Evolutionary conservation across 1,140 invertebrate species (phyloP).

Genomic region (Venustaconcha ellipsiformis): DNA sequence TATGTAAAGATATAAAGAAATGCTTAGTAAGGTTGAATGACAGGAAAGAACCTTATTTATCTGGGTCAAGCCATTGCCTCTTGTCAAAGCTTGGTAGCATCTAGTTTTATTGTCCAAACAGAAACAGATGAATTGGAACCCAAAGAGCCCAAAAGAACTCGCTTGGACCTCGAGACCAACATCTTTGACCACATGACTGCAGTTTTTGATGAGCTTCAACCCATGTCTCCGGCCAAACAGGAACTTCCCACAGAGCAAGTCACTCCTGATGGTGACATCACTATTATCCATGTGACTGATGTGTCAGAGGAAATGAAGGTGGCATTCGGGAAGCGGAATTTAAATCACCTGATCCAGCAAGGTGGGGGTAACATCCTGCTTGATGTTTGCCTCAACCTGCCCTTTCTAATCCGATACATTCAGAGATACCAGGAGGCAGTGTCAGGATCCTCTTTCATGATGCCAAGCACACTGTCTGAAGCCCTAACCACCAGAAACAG

Average conservation of each 20-base stretch:
- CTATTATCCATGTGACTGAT: slow-evolving; percentile 60
- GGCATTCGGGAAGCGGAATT: slow-evolving; percentile 74
- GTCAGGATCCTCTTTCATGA: slow-evolving; percentile 76
- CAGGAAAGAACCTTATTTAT: too few species aligned
- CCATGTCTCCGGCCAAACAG: slow-evolving; percentile 38
- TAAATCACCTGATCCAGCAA: slow-evolving; percentile 76
- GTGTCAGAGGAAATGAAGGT: slow-evolving; percentile 62
- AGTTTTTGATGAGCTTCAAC: slow-evolving; percentile 65
- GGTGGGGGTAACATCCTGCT: slow-evolving; percentile 84
- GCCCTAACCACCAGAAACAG: slow-evolving; percentile 79
- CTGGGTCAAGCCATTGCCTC: not conserved
- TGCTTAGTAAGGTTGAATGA: too few species aligned
- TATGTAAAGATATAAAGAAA: too few species aligned
- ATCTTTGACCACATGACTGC: slow-evolving; percentile 71
- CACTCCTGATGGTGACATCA: slow-evolving; percentile 62
- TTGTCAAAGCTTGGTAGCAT: not conserved
- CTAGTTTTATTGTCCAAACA: not conserved
- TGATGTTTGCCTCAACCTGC: slow-evolving; percentile 80
- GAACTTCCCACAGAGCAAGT: slow-evolving; percentile 40
- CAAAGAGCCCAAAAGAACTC: slow-evolving; percentile 62
- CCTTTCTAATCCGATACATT: slow-evolving; percentile 81
- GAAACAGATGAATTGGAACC: slow-evolving; percentile 38
- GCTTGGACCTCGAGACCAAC: slow-evolving; percentile 67
- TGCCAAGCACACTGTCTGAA: slow-evolving; percentile 80
- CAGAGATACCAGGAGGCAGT: slow-evolving; percentile 79